Conservation (phyloP, 2,888 invertebrate species). For the Dorcus hopei region DNA sequence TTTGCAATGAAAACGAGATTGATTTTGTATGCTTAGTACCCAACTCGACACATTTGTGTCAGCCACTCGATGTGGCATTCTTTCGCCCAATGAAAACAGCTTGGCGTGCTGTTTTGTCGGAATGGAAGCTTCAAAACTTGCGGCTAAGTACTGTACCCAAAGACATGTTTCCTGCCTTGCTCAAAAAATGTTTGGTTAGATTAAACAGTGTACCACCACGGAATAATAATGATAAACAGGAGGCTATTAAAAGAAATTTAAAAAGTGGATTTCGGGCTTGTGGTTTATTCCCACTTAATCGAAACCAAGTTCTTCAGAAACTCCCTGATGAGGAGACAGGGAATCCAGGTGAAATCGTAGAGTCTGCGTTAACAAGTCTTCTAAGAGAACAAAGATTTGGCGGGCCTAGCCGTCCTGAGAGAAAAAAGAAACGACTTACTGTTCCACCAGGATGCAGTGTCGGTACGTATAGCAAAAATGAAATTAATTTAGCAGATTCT, state of each 20-base stretch:
- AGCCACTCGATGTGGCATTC: not conserved
- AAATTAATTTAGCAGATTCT: too few species aligned
- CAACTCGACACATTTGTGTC: slow-evolving; percentile 2
- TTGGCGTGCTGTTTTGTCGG: not conserved
- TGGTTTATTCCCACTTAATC: not conserved
- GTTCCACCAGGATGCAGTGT: not conserved
- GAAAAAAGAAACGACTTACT: not conserved
- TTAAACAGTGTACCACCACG: not conserved
- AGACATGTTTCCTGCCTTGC: not conserved
- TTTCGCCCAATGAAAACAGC: slow-evolving; percentile 3
- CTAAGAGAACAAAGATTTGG: not conserved
- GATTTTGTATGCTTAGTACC: not conserved
- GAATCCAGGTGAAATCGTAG: not conserved
- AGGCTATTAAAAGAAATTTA: not conserved
- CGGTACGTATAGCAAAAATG: too few species aligned
- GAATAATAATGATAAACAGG: not conserved
- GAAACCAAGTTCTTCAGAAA: not conserved
- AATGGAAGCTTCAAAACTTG: slow-evolving; percentile 1
- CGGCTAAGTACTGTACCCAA: not conserved
- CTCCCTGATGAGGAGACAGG: not conserved
- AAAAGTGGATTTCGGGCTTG: not conserved
- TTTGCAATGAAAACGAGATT: slow-evolving; percentile 5
- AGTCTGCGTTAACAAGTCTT: not conserved
- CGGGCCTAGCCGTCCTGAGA: too few species aligned
- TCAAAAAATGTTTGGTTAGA: not conserved